phyloP scores from a whole-genome alignment of 2,797 vertebrate genomes.

The Chiropotes sagulatus region DNA sequence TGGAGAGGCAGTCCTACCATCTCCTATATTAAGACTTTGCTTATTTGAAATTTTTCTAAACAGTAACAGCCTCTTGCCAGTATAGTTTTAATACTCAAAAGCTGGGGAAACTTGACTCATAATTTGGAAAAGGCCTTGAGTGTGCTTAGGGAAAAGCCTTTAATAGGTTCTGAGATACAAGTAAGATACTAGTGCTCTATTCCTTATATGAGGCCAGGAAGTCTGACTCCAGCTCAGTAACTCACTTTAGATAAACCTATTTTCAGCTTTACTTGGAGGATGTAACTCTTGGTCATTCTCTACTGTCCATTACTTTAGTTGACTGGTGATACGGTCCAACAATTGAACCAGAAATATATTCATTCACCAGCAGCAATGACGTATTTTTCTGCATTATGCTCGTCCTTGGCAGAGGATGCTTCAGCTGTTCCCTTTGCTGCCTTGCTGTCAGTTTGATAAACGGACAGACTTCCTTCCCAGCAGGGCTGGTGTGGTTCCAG shows the following conservation, averaged over 20 bases:
- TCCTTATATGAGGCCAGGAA: constrained; percentile 7
- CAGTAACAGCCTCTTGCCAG: background rate
- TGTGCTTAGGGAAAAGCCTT: background rate
- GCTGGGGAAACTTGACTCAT: background rate
- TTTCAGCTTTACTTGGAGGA: constrained; percentile 61
- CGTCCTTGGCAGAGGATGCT: constrained; percentile 67
- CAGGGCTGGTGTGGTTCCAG: constrained; percentile 62
- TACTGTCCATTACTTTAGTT: constrained; percentile 54
- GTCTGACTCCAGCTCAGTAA: constrained; percentile 48
- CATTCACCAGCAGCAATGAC: constrained; percentile 52
- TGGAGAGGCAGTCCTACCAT: background rate
- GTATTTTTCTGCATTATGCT: constrained; percentile 68
- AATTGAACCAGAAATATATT: constrained; percentile 61
- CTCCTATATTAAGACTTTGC: background rate
- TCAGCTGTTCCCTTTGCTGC: constrained; percentile 36
- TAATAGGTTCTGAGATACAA: background rate
- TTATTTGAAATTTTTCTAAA: constrained; percentile 40
- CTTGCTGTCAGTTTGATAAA: constrained; percentile 74
- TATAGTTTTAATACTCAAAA: background rate
- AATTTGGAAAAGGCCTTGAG: background rate
- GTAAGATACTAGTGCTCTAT: background rate
- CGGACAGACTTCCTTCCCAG: constrained; percentile 67
- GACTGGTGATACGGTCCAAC: constrained; percentile 17
- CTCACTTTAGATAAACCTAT: constrained; percentile 56
- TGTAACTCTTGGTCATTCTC: constrained; percentile 61